Percentiles rank a stretch among this genome's conserved stretches.
These are phyloP conservation scores for Aeoliscus strigatus DNA, from an alignment of 2,797 vertebrate genomes.

Conservation along the genomic window DNA sequence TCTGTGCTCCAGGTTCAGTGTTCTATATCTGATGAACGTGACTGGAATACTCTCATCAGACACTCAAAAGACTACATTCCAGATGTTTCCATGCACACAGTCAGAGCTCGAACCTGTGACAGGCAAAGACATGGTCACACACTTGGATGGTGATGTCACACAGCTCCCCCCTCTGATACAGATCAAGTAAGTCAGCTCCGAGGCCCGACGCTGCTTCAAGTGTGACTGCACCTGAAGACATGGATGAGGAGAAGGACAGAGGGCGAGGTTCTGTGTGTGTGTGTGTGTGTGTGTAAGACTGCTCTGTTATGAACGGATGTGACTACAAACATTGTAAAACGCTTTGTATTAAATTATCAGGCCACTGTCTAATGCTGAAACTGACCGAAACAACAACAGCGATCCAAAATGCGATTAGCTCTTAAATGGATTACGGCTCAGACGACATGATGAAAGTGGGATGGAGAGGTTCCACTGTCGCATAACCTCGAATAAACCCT, in stretches of 20 bases:
- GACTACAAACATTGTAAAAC: too few species aligned
- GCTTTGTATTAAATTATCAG: not conserved
- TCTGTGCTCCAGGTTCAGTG: slow-evolving; percentile 6
- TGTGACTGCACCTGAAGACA: slow-evolving; percentile 40
- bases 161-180: slow-evolving; percentile 78
- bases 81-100: not conserved
- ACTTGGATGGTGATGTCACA: slow-evolving; percentile 86
- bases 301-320: too few species aligned
- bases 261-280: not conserved
- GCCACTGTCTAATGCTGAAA: slow-evolving; percentile 4
- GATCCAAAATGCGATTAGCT: slow-evolving; percentile 43
- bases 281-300: too few species aligned
- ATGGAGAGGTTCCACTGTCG: slow-evolving; percentile 6
- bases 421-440: slow-evolving; percentile 52
- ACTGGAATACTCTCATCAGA: not conserved
- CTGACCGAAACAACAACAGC: slow-evolving; percentile 23
- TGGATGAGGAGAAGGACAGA: slow-evolving; percentile 1
- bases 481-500: slow-evolving; percentile 25
- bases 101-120: slow-evolving; percentile 88
- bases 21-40: not conserved
- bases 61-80: not conserved
- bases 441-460: slow-evolving; percentile 31
- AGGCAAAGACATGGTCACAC: slow-evolving; percentile 81
- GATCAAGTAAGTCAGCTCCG: slow-evolving; percentile 83
- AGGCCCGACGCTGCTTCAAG: slow-evolving; percentile 82